phyloP scores from a whole-genome alignment of 35 echinoderm and acorn worm genomes.

The Lytechinus pictus region DNA sequence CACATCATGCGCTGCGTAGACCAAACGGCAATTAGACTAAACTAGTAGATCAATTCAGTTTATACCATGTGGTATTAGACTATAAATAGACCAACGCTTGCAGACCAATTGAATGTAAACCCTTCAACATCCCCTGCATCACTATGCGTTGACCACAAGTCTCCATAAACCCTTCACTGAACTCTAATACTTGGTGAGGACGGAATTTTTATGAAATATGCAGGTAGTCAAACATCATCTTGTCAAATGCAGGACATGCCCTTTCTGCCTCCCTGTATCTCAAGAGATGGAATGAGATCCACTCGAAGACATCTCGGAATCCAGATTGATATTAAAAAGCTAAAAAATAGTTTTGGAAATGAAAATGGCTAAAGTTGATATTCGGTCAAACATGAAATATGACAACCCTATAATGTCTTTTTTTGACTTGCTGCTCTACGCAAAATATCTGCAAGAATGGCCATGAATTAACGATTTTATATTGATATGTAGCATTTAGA shows the following conservation, averaged over 20 bases:
- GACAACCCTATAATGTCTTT: background rate
- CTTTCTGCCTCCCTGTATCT: background rate
- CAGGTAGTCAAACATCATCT: background rate
- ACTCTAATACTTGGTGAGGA: background rate
- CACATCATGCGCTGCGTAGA: no score
- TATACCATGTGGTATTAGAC: no score
- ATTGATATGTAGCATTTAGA: no score
- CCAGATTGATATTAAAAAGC: background rate
- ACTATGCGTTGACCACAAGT: background rate
- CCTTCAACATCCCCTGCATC: no score
- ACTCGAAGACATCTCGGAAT: background rate
- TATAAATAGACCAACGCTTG: no score
- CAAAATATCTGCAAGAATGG: no score
- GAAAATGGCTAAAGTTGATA: no score
- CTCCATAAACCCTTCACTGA: background rate
- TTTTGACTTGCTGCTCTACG: background rate
- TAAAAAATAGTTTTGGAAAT: background rate
- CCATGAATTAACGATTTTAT: no score
- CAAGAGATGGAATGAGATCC: background rate
- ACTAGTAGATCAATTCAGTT: no score
- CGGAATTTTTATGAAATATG: background rate
- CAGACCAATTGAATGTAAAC: no score
- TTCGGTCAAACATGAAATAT: background rate
- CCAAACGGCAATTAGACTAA: no score
- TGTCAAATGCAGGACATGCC: background rate